Percentiles rank a stretch among this genome's conserved stretches.
phyloP scores from a whole-genome alignment of 2,888 invertebrate species.

The Mantis religiosa region DNA sequence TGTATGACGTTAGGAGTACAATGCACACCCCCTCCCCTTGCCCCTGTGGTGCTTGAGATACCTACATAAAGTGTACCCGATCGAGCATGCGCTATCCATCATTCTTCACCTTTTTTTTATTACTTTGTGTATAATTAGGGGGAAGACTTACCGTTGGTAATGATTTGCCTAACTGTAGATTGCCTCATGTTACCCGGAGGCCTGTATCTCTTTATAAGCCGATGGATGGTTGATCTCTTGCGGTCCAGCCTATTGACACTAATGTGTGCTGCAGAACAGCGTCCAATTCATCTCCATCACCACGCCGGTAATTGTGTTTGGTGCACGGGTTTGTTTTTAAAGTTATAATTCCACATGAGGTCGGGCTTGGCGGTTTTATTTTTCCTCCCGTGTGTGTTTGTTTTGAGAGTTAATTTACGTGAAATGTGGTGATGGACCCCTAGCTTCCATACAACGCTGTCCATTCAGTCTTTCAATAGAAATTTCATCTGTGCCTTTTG shows the following conservation, averaged over 20 bases:
- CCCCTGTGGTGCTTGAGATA: neutral
- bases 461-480: constrained; percentile 4
- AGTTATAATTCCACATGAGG: constrained; percentile 7
- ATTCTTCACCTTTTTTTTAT: neutral
- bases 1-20: no score
- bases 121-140: neutral
- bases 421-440: neutral
- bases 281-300: neutral
- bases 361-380: neutral
- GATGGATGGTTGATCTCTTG: neutral
- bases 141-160: constrained; percentile 23
- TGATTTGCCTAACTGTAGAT: constrained; percentile 15
- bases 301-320: neutral
- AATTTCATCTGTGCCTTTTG: neutral
- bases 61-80: neutral
- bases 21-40: no score
- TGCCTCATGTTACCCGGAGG: neutral
- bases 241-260: neutral
- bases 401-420: neutral
- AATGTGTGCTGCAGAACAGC: neutral
- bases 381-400: neutral
- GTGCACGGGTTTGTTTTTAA: neutral
- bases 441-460: neutral
- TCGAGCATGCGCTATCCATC: neutral
- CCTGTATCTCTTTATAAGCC: neutral